Conservation (phyloP, 2,113 vertebrate species). For the Colistium nudipinnis region DNA sequence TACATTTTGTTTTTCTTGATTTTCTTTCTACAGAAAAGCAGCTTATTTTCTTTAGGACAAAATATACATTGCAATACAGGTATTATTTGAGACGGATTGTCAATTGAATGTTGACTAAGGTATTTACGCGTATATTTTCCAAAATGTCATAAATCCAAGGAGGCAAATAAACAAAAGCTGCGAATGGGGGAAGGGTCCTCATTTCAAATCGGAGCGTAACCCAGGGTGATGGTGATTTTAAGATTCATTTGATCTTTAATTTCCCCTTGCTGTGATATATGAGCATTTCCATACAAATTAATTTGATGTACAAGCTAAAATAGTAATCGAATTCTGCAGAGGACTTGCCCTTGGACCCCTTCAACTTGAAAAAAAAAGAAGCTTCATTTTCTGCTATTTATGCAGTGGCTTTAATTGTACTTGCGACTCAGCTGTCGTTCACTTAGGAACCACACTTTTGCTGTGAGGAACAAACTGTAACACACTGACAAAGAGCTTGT, state of each 20-base stretch:
- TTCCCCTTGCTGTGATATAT: neutral
- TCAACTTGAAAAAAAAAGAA: neutral
- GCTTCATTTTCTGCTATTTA: neutral
- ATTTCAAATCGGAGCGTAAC: neutral
- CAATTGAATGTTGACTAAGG: neutral
- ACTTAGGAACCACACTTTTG: neutral
- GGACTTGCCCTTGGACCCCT: neutral
- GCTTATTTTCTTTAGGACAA: conserved; percentile 37
- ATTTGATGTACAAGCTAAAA: too few species aligned
- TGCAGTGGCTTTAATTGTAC: neutral
- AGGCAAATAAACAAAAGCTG: neutral
- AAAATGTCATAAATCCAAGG: neutral
- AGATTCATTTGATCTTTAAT: neutral
- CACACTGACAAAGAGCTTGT: neutral
- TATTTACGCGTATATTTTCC: neutral
- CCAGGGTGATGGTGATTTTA: neutral
- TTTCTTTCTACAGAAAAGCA: neutral
- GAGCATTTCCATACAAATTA: neutral
- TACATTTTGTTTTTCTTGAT: conserved; percentile 3
- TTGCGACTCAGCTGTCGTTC: neutral
- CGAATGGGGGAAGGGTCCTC: neutral
- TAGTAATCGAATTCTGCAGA: neutral
- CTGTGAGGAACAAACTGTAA: neutral
- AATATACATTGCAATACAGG: conserved; percentile 40
- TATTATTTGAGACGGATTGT: neutral